Evolutionary conservation across 2,888 invertebrate genomes (phyloP), one percentile per base, ranked within the genome.

Genomic region (Drosophila neoperkinsi): DNA sequence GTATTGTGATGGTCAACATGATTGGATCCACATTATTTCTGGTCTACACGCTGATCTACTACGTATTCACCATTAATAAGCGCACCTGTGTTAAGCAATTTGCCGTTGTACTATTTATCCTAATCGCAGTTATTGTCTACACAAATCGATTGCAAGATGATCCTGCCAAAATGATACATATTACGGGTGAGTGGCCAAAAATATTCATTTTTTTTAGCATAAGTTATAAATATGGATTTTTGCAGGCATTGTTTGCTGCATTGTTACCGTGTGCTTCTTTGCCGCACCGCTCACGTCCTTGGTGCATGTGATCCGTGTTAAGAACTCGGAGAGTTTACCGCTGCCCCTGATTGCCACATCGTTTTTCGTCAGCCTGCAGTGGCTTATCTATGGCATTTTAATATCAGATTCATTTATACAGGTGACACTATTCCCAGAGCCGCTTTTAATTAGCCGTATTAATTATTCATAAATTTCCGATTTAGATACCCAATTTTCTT

Each of bases 291-390:
- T 98, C 81, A 96, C 96, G 60, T 96, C 96, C 91, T 93, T 98
- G 81, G 94, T 96, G 41, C 96, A 98, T 94, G 98, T 99, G 6
- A 94, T 98, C 62, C 95, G 94, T 92, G 95, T 96, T 9, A 96
- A 96, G 92, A 97, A 95, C 92, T 96, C 97, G 0, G 97, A 98
- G 88, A 96, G 96, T 91, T 94, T 99, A 85, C 98, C 98, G 34
- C 97, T 98, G 91, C 97, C 97, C 6, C 94, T 98, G 90, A 98
- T 98, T 92, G 93, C 96, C 50, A 96, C 96, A 91, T 96, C 97
- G 43, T 96, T 98, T 92, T 93, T 97, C 60, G 97, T 97, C 9
- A 96, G 97, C 11, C 93, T 95, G 31, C 95, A 97, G 83, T 99
- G 99, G 98, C 95, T 96, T 77, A 92, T 96, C 3, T 99, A 98